These are phyloP conservation scores for Osmerus mordax DNA, from an alignment of 2,113 vertebrate genomes.

Conservation along the genomic window DNA sequence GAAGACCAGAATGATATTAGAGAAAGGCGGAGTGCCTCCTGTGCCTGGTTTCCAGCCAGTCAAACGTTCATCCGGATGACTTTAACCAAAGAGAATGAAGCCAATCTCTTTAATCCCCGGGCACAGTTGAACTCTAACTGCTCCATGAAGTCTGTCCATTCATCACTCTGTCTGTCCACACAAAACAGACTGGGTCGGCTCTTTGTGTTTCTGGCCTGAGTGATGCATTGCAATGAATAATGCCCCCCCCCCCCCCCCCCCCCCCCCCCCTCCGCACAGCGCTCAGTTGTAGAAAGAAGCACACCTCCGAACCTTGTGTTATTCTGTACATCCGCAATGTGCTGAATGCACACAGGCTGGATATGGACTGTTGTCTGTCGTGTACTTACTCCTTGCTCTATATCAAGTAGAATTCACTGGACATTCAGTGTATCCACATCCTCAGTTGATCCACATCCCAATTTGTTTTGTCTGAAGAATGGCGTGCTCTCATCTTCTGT, in stretches of 20 bases:
- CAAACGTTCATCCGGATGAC: conserved; percentile 10
- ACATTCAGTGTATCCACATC: no score
- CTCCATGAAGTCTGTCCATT: background rate
- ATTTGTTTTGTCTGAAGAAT: no score
- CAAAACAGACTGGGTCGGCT: background rate
- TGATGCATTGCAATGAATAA: background rate
- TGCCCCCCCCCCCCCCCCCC: background rate
- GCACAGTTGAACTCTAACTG: background rate
- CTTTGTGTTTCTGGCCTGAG: background rate
- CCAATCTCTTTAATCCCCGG: conserved; percentile 10
- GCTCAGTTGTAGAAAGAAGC: background rate
- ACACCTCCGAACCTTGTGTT: background rate
- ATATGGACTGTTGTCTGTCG: no score
- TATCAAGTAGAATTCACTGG: no score
- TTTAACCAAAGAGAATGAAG: conserved; percentile 1
- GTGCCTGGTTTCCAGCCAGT: conserved; percentile 17
- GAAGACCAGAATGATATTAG: no score
- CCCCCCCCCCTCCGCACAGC: background rate
- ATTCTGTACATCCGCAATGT: background rate
- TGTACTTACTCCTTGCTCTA: no score
- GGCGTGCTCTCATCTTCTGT: no score
- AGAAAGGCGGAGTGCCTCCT: background rate
- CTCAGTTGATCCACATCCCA: no score
- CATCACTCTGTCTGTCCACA: conserved; percentile 10
- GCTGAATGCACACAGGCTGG: background rate